Evolutionary conservation across 2,113 vertebrate genomes (phyloP).

Genomic region (Megaptera novaeangliae): DNA sequence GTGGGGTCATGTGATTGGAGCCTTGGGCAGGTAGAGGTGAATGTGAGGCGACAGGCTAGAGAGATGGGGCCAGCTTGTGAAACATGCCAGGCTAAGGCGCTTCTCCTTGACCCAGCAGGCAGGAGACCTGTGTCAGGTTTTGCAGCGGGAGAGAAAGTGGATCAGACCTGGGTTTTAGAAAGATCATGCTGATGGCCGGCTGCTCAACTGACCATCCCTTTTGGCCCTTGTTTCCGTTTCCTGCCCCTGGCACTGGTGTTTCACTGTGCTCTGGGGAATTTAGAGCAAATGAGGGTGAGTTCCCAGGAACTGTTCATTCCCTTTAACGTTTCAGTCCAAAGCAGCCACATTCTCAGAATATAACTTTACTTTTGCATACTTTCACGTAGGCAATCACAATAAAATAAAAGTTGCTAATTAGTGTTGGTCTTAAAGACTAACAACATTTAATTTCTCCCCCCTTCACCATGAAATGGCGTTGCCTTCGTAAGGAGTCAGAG

Average conservation of each 20-base stretch:
- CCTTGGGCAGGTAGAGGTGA: neutral
- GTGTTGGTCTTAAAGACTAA: conserved; percentile 36
- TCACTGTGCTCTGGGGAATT: neutral
- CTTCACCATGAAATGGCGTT: neutral
- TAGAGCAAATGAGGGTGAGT: conserved; percentile 13
- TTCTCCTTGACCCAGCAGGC: neutral
- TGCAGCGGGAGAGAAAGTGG: neutral
- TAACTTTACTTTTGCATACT: conserved; percentile 42
- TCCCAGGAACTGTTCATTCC: conserved; percentile 8
- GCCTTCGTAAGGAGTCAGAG: conserved; percentile 22
- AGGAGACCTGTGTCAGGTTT: neutral
- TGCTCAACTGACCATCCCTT: neutral
- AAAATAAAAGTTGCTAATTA: conserved; percentile 63
- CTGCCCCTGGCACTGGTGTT: neutral
- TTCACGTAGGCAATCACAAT: conserved; percentile 5
- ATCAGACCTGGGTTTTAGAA: neutral
- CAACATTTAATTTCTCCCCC: conserved; percentile 18
- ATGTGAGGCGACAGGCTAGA: neutral
- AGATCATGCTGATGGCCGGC: neutral
- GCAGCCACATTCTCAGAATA: conserved; percentile 8
- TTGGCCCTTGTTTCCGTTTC: neutral
- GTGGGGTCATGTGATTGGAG: too few relatives aligned
- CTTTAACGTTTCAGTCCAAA: neutral
- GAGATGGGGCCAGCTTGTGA: neutral
- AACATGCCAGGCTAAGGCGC: neutral